Evolutionary conservation across 2,888 invertebrate species (phyloP).

Genomic region (Nomada ruficornis): DNA sequence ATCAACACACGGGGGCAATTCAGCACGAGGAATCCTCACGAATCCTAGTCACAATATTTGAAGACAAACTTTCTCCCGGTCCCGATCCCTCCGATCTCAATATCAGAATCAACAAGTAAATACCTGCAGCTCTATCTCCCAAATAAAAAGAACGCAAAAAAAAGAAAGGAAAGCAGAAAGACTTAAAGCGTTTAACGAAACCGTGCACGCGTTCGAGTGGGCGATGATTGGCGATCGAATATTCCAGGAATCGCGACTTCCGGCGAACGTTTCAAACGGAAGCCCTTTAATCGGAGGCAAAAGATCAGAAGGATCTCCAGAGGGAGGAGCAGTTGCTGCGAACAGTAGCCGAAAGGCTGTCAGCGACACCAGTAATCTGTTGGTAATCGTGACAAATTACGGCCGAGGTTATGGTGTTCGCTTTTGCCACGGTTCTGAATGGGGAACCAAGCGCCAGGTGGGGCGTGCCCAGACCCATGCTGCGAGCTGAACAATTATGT

Average conservation of each 20-base stretch:
- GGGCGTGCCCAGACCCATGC: conserved; percentile 77
- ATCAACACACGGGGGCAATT: not conserved
- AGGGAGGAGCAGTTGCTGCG: conserved; percentile 47
- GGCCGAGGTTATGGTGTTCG: conserved; percentile 65
- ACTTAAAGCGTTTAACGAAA: not conserved
- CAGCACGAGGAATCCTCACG: not conserved
- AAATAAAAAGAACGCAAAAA: too few species aligned
- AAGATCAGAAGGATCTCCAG: conserved; percentile 35
- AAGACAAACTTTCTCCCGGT: conserved; percentile 18
- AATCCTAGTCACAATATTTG: conserved; percentile 24
- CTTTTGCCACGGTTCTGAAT: conserved; percentile 70
- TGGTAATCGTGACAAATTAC: conserved; percentile 83
- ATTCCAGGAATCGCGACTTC: conserved; percentile 8
- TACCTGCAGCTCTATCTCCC: not conserved
- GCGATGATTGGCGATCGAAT: not conserved
- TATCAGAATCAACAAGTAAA: conserved; percentile 30
- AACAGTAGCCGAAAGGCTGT: conserved; percentile 78
- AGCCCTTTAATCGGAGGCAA: conserved; percentile 31
- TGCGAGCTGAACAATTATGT: conserved; percentile 78
- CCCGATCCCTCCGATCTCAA: conserved; percentile 8
- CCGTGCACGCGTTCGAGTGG: not conserved
- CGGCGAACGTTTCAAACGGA: not conserved
- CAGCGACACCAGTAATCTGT: conserved; percentile 81
- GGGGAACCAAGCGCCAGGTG: conserved; percentile 78
- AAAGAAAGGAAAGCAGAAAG: not conserved